These are phyloP conservation scores for Buteo buteo DNA, from an alignment of 2,113 vertebrate species.

Conservation along the genomic window DNA sequence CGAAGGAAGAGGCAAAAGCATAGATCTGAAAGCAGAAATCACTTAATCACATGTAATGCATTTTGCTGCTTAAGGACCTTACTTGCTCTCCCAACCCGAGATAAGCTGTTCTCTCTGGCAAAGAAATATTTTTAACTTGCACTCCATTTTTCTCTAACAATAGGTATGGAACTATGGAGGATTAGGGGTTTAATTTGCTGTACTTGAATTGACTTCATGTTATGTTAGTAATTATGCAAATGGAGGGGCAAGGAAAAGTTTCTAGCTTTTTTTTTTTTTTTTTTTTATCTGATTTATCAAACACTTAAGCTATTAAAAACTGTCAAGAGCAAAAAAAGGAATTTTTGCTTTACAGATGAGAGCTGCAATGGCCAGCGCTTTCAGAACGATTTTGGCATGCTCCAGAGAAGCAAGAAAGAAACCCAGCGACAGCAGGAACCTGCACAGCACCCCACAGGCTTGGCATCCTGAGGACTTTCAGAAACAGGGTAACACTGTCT, in stretches of 20 bases:
- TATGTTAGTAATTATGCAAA: not conserved
- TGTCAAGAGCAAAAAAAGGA: not conserved
- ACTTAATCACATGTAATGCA: not conserved
- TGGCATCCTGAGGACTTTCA: not conserved
- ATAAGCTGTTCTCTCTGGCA: not conserved
- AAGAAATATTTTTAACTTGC: not conserved
- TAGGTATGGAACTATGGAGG: not conserved
- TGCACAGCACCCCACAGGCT: not conserved
- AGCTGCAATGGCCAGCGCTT: not conserved
- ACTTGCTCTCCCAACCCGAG: not conserved
- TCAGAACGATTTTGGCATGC: not conserved
- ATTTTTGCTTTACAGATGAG: not conserved
- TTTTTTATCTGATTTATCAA: not conserved
- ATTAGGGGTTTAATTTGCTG: not conserved
- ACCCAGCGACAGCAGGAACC: not conserved
- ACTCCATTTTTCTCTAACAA: not conserved
- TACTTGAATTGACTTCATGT: not conserved
- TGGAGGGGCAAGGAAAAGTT: not conserved
- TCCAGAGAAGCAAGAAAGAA: not conserved
- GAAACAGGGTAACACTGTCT: not conserved
- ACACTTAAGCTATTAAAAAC: not conserved
- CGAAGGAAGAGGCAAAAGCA: conserved; percentile 1
- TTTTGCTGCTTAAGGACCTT: not conserved
- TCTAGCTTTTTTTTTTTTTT: not conserved
- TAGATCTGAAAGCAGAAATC: not conserved